These are phyloP conservation scores for Sphaeridia pumilis DNA, from an alignment of 2,888 invertebrate genomes.

Conservation along the genomic window DNA sequence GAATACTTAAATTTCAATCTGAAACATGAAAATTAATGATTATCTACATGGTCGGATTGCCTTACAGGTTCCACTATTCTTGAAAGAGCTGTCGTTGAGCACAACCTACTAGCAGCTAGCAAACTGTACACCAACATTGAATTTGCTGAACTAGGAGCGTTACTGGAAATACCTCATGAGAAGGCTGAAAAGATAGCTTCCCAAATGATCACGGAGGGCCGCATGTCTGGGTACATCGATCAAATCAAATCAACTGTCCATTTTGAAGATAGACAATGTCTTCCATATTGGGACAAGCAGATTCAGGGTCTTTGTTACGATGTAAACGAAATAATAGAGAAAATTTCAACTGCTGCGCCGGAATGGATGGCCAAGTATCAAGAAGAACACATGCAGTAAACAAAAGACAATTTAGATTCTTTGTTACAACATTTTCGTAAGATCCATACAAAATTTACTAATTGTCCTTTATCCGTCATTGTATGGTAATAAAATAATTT, in stretches of 20 bases:
- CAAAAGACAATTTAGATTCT: too few species aligned
- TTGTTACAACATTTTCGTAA: too few species aligned
- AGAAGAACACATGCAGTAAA: constrained; percentile 64
- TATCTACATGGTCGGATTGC: too few species aligned
- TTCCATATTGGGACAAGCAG: constrained; percentile 95
- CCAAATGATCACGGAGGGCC: constrained; percentile 96
- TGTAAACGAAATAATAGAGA: constrained; percentile 92
- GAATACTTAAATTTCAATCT: too few species aligned
- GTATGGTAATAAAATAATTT: too few species aligned
- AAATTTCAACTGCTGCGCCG: constrained; percentile 76
- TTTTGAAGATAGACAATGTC: constrained; percentile 90
- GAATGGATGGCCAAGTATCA: constrained; percentile 84
- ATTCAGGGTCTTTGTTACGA: constrained; percentile 95
- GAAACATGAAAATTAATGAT: too few species aligned
- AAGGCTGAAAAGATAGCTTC: constrained; percentile 96
- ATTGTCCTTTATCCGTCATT: too few species aligned
- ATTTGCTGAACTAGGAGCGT: constrained; percentile 83
- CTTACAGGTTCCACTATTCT: constrained; percentile 76
- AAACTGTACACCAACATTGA: constrained; percentile 97
- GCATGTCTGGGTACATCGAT: constrained; percentile 96
- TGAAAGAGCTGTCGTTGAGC: constrained; percentile 94
- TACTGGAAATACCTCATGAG: constrained; percentile 77
- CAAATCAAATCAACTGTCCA: constrained; percentile 95
- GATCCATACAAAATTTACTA: too few species aligned
- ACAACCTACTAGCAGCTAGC: constrained; percentile 92